phyloP scores from a whole-genome alignment of 2,797 vertebrate genomes.

The Gallinago stenura region DNA sequence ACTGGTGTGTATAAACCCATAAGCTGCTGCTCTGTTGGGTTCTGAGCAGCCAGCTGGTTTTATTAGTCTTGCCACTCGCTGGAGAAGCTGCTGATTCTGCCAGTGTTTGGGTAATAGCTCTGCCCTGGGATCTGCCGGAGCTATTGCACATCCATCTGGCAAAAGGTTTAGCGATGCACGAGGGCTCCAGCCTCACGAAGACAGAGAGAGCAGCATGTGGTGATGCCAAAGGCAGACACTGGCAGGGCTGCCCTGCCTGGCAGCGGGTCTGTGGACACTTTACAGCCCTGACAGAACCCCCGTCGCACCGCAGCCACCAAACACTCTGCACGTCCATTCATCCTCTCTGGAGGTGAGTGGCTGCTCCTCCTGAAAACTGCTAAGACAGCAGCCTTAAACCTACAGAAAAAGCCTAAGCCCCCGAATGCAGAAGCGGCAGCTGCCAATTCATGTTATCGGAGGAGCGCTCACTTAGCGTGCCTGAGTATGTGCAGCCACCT shows the following conservation, averaged over 20 bases:
- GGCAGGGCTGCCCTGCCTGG: not conserved
- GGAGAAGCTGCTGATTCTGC: not conserved
- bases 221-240: not conserved
- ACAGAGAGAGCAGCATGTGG: accelerated
- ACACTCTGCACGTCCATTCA: accelerated
- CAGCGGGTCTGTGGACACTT: not conserved
- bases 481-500: not conserved
- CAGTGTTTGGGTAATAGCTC: conserved; percentile 39
- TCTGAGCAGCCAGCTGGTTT: conserved; percentile 29
- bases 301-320: accelerated
- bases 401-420: not conserved
- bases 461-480: accelerated
- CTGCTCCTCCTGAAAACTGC: not conserved
- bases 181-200: not conserved
- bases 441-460: not conserved
- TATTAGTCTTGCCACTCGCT: conserved; percentile 12
- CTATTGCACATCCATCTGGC: conserved; percentile 25
- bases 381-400: not conserved
- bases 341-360: not conserved
- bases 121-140: not conserved
- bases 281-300: not conserved
- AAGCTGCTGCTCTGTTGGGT: not conserved
- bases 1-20: not conserved
- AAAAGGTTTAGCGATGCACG: not conserved
- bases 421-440: not conserved